These are phyloP conservation scores for Semaprochilodus insignis DNA, from an alignment of 2,797 vertebrate species.

Conservation along the genomic window DNA sequence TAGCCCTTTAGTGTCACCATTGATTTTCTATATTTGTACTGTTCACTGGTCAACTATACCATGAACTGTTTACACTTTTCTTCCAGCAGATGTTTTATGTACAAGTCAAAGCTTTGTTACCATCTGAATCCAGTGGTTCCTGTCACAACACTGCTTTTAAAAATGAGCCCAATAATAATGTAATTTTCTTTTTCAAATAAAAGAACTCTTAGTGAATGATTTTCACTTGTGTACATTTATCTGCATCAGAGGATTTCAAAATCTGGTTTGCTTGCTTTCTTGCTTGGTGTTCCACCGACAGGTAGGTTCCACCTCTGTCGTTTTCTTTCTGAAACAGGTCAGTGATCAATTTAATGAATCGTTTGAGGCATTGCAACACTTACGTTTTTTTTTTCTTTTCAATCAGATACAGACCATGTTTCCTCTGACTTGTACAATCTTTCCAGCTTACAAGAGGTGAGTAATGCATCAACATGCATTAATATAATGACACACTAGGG, in stretches of 20 bases:
- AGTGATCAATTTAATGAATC: background rate
- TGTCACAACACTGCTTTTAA: background rate
- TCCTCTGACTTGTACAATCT: background rate
- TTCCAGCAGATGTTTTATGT: background rate
- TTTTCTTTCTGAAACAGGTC: background rate
- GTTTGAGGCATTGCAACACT: background rate
- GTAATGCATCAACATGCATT: conserved; percentile 2
- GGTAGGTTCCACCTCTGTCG: background rate
- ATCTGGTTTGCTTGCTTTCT: background rate
- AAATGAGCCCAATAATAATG: background rate
- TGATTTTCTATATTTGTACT: conserved; percentile 1
- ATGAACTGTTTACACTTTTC: background rate
- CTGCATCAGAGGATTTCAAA: background rate
- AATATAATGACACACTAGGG: conserved; percentile 8
- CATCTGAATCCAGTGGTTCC: background rate
- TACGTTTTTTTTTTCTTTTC: background rate
- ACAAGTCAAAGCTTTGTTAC: background rate
- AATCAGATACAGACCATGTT: conserved; percentile 13
- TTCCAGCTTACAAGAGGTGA: conserved; percentile 11
- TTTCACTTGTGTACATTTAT: background rate
- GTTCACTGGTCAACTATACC: background rate
- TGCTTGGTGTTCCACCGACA: background rate
- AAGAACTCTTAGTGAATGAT: background rate
- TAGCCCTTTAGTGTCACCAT: background rate
- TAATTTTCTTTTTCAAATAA: conserved; percentile 33